Evolutionary conservation across 2,888 invertebrate species (phyloP).

Genomic region (Oxycera nigricornis): DNA sequence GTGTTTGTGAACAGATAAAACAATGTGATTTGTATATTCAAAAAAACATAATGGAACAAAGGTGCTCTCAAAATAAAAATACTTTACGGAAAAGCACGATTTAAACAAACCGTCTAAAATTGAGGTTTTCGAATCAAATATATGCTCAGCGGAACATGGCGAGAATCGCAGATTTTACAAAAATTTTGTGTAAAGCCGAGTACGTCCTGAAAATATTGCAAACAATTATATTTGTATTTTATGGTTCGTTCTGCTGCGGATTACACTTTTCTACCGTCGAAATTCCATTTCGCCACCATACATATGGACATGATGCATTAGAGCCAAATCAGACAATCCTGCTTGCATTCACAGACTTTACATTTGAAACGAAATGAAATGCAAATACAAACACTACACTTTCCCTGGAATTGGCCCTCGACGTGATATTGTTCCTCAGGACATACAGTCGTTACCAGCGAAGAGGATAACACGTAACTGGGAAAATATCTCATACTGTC

Average conservation of each 20-base stretch:
- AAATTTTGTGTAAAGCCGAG: no score
- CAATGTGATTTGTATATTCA: no score
- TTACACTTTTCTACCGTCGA: neutral
- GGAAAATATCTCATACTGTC: neutral
- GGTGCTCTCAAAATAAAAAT: no score
- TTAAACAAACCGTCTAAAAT: no score
- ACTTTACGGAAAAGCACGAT: no score
- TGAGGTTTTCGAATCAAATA: no score
- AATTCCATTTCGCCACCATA: neutral
- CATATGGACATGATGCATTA: neutral
- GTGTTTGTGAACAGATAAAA: no score
- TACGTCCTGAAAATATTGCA: no score
- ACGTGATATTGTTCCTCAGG: neutral
- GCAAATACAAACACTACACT: constrained; percentile 39
- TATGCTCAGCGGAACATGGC: no score
- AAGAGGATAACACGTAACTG: neutral
- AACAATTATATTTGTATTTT: constrained; percentile 1
- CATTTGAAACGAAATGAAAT: constrained; percentile 46
- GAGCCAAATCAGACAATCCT: constrained; percentile 11
- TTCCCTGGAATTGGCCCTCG: neutral
- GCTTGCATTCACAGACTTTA: constrained; percentile 44
- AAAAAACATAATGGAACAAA: no score
- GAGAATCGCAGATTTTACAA: no score
- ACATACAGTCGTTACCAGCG: neutral
- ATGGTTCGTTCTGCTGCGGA: constrained; percentile 7